Conservation (phyloP, 2,888 invertebrate species). For the Drosophila silvestris region DNA sequence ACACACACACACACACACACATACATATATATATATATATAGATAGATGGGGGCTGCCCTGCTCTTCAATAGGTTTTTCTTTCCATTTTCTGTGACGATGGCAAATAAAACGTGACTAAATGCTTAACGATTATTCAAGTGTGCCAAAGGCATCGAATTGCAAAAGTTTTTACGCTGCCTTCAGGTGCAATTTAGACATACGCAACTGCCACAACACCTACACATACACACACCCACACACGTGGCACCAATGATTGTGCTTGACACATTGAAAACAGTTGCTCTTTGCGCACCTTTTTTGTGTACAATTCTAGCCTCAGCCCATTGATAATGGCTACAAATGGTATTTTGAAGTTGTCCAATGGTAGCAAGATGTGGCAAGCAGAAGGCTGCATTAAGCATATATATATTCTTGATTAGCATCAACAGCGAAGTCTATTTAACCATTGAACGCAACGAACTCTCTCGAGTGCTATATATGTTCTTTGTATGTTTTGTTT, state of each 20-base stretch:
- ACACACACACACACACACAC: not conserved
- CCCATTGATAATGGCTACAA: not conserved
- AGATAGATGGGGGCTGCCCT: not conserved
- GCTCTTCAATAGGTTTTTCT: constrained; percentile 32
- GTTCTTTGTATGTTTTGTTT: constrained; percentile 8
- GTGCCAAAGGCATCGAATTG: constrained; percentile 58
- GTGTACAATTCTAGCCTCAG: constrained; percentile 16
- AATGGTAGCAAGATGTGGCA: not conserved
- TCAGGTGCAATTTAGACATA: constrained; percentile 47
- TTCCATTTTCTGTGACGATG: constrained; percentile 27
- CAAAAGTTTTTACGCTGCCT: constrained; percentile 51
- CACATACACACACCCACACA: constrained; percentile 3
- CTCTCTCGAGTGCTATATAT: not conserved
- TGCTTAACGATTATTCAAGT: constrained; percentile 68
- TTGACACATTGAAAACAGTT: constrained; percentile 64
- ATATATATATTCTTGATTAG: not conserved
- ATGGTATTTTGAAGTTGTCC: not conserved
- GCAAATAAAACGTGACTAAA: constrained; percentile 67
- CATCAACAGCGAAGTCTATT: not conserved
- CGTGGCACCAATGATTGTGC: constrained; percentile 48
- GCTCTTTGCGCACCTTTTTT: constrained; percentile 41
- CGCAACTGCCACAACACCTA: constrained; percentile 12
- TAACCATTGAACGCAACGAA: not conserved
- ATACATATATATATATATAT: too few relatives aligned
- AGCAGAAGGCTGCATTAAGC: not conserved